phyloP scores from a whole-genome alignment of 2,797 vertebrate genomes.

The Pogoniulus pusillus region DNA sequence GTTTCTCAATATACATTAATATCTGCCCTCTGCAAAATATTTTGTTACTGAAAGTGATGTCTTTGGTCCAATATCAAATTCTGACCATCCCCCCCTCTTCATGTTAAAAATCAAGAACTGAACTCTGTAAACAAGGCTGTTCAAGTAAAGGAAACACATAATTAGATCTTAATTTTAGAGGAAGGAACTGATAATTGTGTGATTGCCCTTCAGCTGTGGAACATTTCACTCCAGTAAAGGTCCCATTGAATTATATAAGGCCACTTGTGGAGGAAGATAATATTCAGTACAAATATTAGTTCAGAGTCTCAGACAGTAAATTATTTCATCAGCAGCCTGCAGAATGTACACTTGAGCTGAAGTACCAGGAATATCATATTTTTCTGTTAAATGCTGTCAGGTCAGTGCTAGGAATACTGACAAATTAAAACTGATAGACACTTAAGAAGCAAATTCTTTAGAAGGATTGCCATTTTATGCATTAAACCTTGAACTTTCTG shows the following conservation, averaged over 20 bases:
- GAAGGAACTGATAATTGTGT: constrained; percentile 44
- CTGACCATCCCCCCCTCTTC: not conserved
- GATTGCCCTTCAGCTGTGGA: constrained; percentile 30
- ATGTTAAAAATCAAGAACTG: constrained; percentile 19
- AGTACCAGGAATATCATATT: not conserved
- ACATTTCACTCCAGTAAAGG: constrained; percentile 21
- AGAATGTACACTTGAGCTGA: not conserved
- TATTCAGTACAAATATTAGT: constrained; percentile 10
- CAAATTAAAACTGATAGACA: not conserved
- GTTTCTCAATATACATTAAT: not conserved
- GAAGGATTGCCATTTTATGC: not conserved
- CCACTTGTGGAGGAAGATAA: not conserved
- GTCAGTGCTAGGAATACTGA: not conserved
- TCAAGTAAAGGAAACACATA: constrained; percentile 34
- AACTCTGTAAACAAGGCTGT: constrained; percentile 10
- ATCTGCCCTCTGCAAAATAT: not conserved
- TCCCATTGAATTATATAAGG: not conserved
- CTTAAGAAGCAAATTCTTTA: not conserved
- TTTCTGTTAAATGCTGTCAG: not conserved
- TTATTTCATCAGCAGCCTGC: not conserved
- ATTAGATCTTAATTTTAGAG: constrained; percentile 49
- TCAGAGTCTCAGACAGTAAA: not conserved
- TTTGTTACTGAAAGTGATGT: not conserved
- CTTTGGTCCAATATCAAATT: not conserved
- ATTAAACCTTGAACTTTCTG: not conserved